Evolutionary conservation across 2,113 vertebrate genomes (phyloP).

Genomic region (Channa argus): DNA sequence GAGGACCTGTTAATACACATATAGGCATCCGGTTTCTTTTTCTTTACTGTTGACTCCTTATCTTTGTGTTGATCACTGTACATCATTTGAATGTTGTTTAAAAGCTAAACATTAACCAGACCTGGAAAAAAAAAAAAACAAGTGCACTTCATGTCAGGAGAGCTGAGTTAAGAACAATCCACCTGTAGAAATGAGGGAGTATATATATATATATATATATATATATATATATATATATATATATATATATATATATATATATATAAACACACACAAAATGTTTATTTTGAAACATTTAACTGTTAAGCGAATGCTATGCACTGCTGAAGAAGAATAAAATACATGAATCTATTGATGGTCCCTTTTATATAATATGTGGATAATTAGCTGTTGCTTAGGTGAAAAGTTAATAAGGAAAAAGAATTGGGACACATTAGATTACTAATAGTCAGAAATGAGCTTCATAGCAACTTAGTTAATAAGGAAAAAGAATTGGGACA

Average conservation of each 20-base stretch:
- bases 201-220: no score
- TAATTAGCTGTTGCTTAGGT: no score
- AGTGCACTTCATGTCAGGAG: background rate
- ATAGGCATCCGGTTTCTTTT: conserved; percentile 45
- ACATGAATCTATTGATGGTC: background rate
- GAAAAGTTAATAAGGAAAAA: background rate
- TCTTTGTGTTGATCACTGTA: conserved; percentile 14
- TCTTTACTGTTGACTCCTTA: conserved; percentile 1
- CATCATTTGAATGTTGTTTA: conserved; percentile 21
- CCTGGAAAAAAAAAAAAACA: conserved; percentile 28
- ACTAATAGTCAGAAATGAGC: no score
- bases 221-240: no score
- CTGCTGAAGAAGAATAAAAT: background rate
- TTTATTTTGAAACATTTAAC: background rate
- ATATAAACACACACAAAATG: no score
- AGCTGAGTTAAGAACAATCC: background rate
- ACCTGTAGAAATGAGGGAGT: background rate
- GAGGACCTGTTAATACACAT: conserved; percentile 2
- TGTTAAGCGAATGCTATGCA: background rate
- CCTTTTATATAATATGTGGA: background rate
- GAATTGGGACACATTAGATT: no score
- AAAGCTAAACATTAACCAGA: conserved; percentile 64
- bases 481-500: background rate
- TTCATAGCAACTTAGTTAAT: background rate
- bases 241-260: no score